phyloP scores from a whole-genome alignment of 2,888 invertebrate genomes.

The Pseudococcus viburni region DNA sequence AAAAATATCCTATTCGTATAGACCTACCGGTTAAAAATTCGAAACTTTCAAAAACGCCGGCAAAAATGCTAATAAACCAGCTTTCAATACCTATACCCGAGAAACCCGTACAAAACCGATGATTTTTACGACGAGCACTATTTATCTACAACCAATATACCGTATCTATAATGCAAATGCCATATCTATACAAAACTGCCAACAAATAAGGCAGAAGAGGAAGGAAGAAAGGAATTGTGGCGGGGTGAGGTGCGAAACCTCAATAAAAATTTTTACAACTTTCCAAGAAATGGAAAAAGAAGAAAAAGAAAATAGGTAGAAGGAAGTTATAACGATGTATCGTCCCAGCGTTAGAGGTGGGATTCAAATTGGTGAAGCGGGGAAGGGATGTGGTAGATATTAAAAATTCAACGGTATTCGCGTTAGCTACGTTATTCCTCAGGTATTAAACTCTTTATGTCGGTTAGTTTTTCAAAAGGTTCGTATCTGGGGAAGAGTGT shows the following conservation, averaged over 20 bases:
- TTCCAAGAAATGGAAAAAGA: background rate
- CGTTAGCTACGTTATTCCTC: background rate
- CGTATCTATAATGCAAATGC: background rate
- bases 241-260: background rate
- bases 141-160: background rate
- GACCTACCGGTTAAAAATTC: background rate
- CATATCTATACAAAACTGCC: background rate
- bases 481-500: background rate
- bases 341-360: background rate
- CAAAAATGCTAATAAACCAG: background rate
- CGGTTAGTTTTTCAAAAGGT: background rate
- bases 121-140: background rate
- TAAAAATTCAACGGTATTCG: slow-evolving; percentile 25
- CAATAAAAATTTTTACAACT: background rate
- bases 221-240: background rate
- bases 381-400: background rate
- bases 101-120: background rate
- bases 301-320: background rate
- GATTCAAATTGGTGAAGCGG: background rate
- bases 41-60: background rate
- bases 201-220: background rate
- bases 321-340: slow-evolving; percentile 21
- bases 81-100: background rate
- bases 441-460: slow-evolving; percentile 1
- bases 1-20: background rate